Evolutionary conservation across 2,113 vertebrate species (phyloP).

Genomic region (Sinocyclocheilus maitianheensis): DNA sequence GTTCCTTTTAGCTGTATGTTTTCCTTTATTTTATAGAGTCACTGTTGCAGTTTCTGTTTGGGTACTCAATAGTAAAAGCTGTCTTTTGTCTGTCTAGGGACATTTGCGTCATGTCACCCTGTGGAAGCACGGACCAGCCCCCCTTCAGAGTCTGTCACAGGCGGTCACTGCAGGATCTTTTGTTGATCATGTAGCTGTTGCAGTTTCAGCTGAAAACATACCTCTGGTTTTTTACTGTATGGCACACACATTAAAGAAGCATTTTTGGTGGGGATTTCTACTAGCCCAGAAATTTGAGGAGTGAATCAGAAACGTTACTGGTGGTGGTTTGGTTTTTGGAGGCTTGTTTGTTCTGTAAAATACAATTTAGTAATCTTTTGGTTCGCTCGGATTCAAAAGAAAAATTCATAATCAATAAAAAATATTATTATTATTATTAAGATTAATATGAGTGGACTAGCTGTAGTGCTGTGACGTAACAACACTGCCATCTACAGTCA

Average conservation of each 20-base stretch:
- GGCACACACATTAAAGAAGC: neutral
- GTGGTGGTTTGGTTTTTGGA: neutral
- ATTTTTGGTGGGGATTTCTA: neutral
- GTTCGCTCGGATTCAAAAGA: neutral
- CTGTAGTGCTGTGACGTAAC: neutral
- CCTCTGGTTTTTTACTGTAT: neutral
- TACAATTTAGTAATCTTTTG: neutral
- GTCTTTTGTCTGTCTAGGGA: constrained; percentile 49
- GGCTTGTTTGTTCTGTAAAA: neutral
- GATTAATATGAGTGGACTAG: neutral
- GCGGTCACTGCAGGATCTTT: constrained; percentile 55
- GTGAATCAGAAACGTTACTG: neutral
- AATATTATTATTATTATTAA: neutral
- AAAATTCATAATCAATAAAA: neutral
- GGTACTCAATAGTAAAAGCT: constrained; percentile 50
- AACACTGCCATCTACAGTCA: constrained; percentile 48
- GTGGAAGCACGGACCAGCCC: constrained; percentile 26
- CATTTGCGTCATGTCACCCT: constrained; percentile 47
- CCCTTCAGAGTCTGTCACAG: constrained; percentile 49
- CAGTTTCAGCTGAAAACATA: constrained; percentile 28
- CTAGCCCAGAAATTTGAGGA: neutral
- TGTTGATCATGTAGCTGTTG: constrained; percentile 51
- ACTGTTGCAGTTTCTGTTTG: constrained; percentile 37
- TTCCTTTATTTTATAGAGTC: constrained; percentile 40
- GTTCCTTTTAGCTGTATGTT: constrained; percentile 15